phyloP scores from a whole-genome alignment of 1,140 invertebrate genomes.

The Drosophila tristis region DNA sequence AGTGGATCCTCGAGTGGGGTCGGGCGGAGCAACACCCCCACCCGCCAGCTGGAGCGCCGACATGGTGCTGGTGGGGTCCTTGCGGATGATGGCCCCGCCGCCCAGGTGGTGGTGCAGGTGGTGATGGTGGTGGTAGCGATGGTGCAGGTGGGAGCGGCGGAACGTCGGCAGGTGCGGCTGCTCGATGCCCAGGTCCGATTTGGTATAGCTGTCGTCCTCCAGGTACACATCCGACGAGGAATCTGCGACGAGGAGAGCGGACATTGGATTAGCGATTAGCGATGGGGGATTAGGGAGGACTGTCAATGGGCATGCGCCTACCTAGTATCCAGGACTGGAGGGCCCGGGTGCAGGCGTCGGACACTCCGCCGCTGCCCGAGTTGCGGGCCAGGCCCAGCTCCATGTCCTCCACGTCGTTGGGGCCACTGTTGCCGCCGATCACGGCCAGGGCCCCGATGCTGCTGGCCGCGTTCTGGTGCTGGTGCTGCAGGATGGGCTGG shows the following conservation, averaged over 20 bases:
- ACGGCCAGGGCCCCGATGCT: conserved; percentile 46
- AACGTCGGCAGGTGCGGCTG: conserved; percentile 56
- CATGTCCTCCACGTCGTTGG: conserved; percentile 68
- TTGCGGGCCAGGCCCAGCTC: conserved; percentile 66
- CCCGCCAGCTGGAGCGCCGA: conserved; percentile 86
- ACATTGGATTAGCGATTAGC: background rate
- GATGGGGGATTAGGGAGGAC: no score
- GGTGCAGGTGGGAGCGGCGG: conserved; percentile 60
- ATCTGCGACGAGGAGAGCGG: conserved; percentile 28
- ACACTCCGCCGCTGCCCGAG: conserved; percentile 44
- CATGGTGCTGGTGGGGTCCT: conserved; percentile 87
- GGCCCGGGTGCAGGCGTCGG: conserved; percentile 50
- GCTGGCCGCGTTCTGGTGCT: conserved; percentile 48
- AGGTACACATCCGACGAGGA: conserved; percentile 82
- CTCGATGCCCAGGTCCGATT: conserved; percentile 82
- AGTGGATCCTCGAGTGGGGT: background rate
- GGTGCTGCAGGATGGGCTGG: conserved; percentile 69
- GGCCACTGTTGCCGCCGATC: conserved; percentile 28
- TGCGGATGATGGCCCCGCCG: conserved; percentile 82
- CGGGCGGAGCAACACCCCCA: conserved; percentile 4
- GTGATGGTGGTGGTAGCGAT: conserved; percentile 66
- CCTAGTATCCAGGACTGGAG: conserved; percentile 77
- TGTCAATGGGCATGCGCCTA: conserved; percentile 30
- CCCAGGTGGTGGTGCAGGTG: conserved; percentile 57
- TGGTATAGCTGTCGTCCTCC: conserved; percentile 82